These are phyloP conservation scores for Heterocephalus glaber DNA, from an alignment of 2,113 vertebrate species.

Conservation along the genomic window DNA sequence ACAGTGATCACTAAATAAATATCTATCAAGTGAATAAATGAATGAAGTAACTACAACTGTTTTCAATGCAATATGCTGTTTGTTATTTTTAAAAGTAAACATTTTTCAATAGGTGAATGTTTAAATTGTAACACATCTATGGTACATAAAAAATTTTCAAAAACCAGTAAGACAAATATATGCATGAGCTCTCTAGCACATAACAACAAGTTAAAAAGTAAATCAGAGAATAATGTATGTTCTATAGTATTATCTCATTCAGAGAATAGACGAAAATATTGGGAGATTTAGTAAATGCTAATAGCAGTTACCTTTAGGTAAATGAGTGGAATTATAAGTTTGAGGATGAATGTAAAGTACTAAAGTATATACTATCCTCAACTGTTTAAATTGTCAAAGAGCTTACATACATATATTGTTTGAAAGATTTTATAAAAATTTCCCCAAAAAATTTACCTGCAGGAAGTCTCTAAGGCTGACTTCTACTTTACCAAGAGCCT, in stretches of 20 bases:
- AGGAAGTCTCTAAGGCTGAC: neutral
- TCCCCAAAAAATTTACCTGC: neutral
- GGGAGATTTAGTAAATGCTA: neutral
- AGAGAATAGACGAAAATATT: neutral
- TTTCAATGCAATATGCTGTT: neutral
- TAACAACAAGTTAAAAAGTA: neutral
- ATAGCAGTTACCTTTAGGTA: neutral
- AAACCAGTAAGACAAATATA: neutral
- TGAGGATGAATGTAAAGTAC: neutral
- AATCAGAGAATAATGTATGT: neutral
- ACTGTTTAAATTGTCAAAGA: neutral
- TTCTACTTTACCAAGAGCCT: neutral
- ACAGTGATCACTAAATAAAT: neutral
- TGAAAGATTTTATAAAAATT: neutral
- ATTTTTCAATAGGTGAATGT: neutral
- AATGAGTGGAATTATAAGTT: neutral
- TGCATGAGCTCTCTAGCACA: neutral
- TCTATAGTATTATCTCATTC: neutral
- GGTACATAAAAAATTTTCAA: neutral
- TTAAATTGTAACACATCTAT: neutral
- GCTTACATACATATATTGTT: neutral
- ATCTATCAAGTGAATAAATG: neutral
- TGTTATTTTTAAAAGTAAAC: neutral
- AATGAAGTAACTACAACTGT: neutral
- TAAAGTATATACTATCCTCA: neutral